phyloP scores from a whole-genome alignment of 2,888 invertebrate species.

The Drosophila nr. fundita region DNA sequence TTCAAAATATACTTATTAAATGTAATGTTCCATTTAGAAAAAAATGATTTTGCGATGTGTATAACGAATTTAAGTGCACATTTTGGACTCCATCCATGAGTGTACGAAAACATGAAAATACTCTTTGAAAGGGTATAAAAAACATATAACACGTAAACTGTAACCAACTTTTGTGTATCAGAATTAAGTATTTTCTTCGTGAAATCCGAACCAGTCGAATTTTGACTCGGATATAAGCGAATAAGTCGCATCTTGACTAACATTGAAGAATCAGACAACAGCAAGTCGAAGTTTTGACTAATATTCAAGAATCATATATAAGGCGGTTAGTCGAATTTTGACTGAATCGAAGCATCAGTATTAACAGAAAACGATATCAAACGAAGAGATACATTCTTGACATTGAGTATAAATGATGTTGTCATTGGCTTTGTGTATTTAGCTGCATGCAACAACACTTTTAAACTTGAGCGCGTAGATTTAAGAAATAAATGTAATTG shows the following conservation, averaged over 20 bases:
- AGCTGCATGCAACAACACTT: background rate
- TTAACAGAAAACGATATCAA: background rate
- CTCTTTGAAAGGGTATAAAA: background rate
- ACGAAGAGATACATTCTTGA: too few relatives aligned
- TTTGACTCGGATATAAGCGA: background rate
- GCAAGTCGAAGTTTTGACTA: background rate
- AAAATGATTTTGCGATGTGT: background rate
- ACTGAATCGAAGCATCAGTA: background rate
- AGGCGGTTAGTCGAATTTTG: background rate
- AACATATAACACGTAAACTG: background rate
- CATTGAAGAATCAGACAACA: too few relatives aligned
- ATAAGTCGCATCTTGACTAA: background rate
- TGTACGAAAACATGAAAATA: background rate
- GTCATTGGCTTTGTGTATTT: background rate
- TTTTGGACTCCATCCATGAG: background rate
- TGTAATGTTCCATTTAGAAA: background rate
- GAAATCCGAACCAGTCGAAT: background rate
- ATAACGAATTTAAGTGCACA: background rate
- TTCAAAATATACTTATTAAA: background rate
- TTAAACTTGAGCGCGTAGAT: background rate
- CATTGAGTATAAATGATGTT: background rate
- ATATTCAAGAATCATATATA: background rate
- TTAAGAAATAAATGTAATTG: background rate
- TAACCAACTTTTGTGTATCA: background rate
- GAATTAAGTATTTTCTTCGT: background rate